These are phyloP conservation scores for Octopus bimaculoides DNA, from an alignment of 1,140 invertebrate genomes.

Conservation along the genomic window DNA sequence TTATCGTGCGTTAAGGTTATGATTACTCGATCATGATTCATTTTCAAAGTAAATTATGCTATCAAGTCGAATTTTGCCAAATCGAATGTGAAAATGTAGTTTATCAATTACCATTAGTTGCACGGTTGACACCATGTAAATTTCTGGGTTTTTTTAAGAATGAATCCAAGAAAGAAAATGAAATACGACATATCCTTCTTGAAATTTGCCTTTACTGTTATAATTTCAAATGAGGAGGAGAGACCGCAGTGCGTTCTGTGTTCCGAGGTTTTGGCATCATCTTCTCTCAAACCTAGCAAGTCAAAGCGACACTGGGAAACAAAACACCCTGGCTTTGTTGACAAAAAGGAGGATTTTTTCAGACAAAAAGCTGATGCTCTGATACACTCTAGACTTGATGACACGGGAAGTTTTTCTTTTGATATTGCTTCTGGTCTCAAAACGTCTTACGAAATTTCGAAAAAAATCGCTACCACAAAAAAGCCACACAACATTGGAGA, in stretches of 20 bases:
- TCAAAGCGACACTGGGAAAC: not conserved
- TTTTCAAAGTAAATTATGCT: no score
- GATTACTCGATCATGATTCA: no score
- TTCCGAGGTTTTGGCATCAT: not conserved
- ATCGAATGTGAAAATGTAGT: no score
- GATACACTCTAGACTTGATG: not conserved
- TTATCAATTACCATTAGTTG: no score
- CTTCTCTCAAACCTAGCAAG: not conserved
- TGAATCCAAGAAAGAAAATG: no score
- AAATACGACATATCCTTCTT: not conserved
- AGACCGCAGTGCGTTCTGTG: constrained; percentile 2
- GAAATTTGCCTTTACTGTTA: not conserved
- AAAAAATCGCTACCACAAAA: not conserved
- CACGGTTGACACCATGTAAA: no score
- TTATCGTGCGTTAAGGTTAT: no score
- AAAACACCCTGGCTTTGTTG: not conserved
- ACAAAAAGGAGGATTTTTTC: not conserved
- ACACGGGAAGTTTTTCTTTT: not conserved
- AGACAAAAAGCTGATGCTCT: not conserved
- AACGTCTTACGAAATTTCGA: not conserved
- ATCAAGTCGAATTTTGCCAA: no score
- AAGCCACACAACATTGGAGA: not conserved
- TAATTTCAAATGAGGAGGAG: not conserved
- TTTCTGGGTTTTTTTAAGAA: no score
- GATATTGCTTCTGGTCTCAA: not conserved